Conservation (phyloP, 1,140 invertebrate species). For the Zaprionus capensis region DNA sequence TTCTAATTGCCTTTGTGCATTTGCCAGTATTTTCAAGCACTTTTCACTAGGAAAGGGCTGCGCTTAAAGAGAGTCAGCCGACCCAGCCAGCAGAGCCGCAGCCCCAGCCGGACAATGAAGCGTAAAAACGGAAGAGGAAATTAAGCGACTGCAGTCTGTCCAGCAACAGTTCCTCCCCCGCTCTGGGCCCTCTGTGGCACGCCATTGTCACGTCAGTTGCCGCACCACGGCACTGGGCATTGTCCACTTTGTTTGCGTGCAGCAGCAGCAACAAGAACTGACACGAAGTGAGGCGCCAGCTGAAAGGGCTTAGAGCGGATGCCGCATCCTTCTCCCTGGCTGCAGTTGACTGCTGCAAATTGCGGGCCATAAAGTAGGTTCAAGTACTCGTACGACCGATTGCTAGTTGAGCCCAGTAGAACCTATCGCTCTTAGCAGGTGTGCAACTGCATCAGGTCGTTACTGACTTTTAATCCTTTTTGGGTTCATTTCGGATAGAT, state of each 20-base stretch:
- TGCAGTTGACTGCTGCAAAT: conserved; percentile 1
- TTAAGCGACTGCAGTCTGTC: conserved; percentile 66
- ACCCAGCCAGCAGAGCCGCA: conserved; percentile 3
- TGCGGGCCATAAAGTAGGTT: background rate
- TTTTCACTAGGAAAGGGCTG: background rate
- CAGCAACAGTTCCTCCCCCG: conserved; percentile 4
- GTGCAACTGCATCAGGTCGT: background rate
- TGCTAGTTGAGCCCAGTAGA: background rate
- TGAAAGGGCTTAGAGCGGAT: conserved; percentile 39
- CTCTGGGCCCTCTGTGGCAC: conserved; percentile 24
- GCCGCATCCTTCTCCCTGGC: background rate
- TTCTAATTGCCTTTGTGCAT: conserved; percentile 75
- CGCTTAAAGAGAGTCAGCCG: conserved; percentile 33
- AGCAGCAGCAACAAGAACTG: conserved; percentile 14
- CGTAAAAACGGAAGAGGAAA: conserved; percentile 73
- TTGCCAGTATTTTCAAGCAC: conserved; percentile 54
- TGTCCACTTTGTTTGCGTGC: conserved; percentile 65
- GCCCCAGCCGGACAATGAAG: conserved; percentile 64
- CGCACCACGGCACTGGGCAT: conserved; percentile 51
- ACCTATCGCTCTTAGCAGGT: background rate
- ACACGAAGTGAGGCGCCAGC: conserved; percentile 13
- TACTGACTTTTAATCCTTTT: background rate
- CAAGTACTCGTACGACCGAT: background rate
- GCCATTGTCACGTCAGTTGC: conserved; percentile 69
- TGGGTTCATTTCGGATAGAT: background rate